Percentiles rank a stretch among this genome's conserved stretches.
phyloP scores from a whole-genome alignment of 2,888 invertebrate genomes.

The Criorhina ranunculi region DNA sequence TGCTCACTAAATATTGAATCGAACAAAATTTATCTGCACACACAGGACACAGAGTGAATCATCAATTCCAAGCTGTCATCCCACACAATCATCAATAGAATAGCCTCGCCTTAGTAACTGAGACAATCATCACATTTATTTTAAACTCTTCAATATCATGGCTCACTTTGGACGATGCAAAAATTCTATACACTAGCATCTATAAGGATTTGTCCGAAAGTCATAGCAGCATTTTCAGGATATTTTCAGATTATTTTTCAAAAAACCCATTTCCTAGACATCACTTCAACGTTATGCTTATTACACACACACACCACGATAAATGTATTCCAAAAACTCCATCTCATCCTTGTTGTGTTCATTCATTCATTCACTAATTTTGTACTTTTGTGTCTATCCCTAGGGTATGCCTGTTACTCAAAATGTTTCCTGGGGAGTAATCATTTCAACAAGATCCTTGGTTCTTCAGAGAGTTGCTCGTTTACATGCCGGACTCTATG shows the following conservation, averaged over 20 bases:
- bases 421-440: slow-evolving; percentile 93
- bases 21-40: neutral
- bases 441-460: slow-evolving; percentile 94
- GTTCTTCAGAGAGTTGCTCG: slow-evolving; percentile 94
- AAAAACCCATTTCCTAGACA: slow-evolving; percentile 16
- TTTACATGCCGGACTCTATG: slow-evolving; percentile 93
- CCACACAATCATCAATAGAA: neutral
- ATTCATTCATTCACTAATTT: slow-evolving; percentile 60
- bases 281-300: slow-evolving; percentile 16
- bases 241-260: slow-evolving; percentile 57
- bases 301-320: slow-evolving; percentile 3
- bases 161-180: neutral
- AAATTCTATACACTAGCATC: neutral
- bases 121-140: neutral
- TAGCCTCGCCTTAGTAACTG: neutral
- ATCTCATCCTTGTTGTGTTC: slow-evolving; percentile 54
- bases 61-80: neutral
- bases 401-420: slow-evolving; percentile 91
- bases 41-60: neutral
- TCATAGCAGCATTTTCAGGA: slow-evolving; percentile 44
- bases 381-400: slow-evolving; percentile 78
- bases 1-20: neutral
- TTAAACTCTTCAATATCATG: slow-evolving; percentile 7
- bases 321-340: slow-evolving; percentile 2
- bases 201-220: slow-evolving; percentile 48